Percentiles rank a stretch among this genome's conserved stretches.
Evolutionary conservation across 2,797 vertebrate genomes (phyloP).

Genomic region (Loriculus beryllinus): DNA sequence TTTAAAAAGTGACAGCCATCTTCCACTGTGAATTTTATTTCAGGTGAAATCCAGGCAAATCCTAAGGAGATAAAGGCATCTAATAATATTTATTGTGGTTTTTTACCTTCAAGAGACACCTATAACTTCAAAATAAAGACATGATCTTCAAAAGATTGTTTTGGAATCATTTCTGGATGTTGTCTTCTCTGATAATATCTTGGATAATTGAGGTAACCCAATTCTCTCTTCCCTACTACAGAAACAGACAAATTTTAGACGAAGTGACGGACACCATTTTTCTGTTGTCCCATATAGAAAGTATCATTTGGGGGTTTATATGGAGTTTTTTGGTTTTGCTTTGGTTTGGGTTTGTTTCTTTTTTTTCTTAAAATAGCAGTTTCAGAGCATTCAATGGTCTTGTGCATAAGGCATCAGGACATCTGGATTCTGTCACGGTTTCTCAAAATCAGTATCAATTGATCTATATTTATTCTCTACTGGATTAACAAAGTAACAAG

Average conservation of each 20-base stretch:
- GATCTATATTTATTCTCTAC: neutral
- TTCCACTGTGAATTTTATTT: neutral
- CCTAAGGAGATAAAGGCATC: neutral
- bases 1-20: neutral
- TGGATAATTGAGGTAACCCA: rapidly evolving
- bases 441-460: neutral
- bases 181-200: neutral
- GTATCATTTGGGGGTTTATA: neutral
- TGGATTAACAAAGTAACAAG: neutral
- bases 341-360: neutral
- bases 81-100: neutral
- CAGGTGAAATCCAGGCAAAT: neutral
- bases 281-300: neutral
- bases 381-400: neutral
- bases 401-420: neutral
- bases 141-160: neutral
- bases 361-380: neutral
- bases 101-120: neutral
- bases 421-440: neutral
- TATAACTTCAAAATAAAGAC: neutral
- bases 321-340: neutral
- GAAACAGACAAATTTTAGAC: neutral
- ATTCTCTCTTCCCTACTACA: neutral
- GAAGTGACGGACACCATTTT: neutral
- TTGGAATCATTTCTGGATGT: neutral